These are phyloP conservation scores for Loriculus beryllinus DNA, from an alignment of 2,797 vertebrate genomes.

Conservation along the genomic window DNA sequence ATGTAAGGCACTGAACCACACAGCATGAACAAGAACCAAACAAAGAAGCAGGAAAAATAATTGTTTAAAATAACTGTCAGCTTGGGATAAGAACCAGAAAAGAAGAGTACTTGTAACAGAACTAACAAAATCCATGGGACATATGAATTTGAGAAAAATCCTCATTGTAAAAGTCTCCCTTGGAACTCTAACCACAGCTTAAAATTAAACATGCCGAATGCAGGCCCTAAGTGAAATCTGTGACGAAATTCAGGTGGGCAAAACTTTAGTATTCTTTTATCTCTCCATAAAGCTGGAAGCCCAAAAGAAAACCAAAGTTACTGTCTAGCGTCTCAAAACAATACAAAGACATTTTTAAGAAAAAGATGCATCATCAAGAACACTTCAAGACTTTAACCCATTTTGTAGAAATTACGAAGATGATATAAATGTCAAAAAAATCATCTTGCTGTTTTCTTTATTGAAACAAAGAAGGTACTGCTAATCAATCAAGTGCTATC, in stretches of 20 bases:
- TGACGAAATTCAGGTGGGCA: not conserved
- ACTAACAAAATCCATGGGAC: not conserved
- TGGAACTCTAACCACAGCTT: not conserved
- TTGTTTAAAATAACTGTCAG: not conserved
- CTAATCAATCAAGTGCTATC: not conserved
- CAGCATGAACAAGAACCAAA: not conserved
- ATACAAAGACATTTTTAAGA: not conserved
- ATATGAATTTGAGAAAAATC: not conserved
- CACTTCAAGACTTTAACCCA: not conserved
- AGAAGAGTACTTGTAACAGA: not conserved
- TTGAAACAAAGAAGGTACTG: not conserved
- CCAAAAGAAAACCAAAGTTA: not conserved
- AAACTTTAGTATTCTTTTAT: not conserved
- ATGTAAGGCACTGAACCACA: not conserved
- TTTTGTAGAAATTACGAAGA: not conserved
- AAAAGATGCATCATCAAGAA: not conserved
- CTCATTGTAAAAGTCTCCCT: not conserved
- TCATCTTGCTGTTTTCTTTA: not conserved
- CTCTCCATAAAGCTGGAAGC: not conserved
- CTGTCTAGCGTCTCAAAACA: not conserved
- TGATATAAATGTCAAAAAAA: not conserved
- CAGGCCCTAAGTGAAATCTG: not conserved
- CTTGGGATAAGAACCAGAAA: not conserved
- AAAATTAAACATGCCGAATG: not conserved
- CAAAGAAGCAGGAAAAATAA: not conserved